phyloP scores from a whole-genome alignment of 2,797 vertebrate genomes.

The Peromyscus nudipes region DNA sequence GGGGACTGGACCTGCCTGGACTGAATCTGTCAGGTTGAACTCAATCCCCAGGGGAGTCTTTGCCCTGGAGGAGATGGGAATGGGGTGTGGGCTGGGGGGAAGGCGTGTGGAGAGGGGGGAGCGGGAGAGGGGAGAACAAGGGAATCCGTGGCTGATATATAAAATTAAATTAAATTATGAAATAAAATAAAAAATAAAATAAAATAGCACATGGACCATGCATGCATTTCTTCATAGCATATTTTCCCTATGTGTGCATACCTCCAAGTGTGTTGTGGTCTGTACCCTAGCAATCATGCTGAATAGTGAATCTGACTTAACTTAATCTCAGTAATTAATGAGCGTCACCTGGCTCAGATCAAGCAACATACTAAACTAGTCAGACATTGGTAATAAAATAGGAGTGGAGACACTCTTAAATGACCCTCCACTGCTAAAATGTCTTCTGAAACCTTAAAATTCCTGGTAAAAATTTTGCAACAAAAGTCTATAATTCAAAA shows the following conservation, averaged over 20 bases:
- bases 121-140: too few species aligned
- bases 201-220: not conserved
- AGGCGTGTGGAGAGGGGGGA: too few species aligned
- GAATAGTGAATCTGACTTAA: not conserved
- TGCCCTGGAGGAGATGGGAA: too few species aligned
- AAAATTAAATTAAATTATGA: too few species aligned
- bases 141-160: too few species aligned
- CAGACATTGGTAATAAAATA: not conserved
- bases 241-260: not conserved
- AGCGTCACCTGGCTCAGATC: not conserved
- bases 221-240: not conserved
- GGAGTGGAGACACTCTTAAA: not conserved
- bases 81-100: too few species aligned
- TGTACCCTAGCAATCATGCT: not conserved
- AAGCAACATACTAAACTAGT: not conserved
- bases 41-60: too few species aligned
- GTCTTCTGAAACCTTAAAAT: not conserved
- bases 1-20: too few species aligned
- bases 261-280: not conserved
- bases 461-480: not conserved
- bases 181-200: too few species aligned
- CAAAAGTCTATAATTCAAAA: not conserved
- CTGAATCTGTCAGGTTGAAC: too few species aligned
- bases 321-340: not conserved
- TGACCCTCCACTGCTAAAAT: not conserved